Conservation (phyloP, 1,140 invertebrate species). For the Nasonia giraulti region DNA sequence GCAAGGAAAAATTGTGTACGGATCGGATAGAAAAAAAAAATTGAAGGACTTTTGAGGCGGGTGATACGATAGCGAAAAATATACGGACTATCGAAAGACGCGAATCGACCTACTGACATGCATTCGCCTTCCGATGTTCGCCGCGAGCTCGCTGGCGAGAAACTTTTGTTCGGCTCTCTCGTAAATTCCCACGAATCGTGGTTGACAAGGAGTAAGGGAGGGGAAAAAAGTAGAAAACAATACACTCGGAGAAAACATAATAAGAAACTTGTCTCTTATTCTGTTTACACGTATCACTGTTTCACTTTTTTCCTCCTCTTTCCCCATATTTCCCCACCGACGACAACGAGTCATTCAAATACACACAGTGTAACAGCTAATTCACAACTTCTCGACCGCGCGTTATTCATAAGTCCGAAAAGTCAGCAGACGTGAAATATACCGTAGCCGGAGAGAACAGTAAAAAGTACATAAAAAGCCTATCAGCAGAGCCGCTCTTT, state of each 20-base stretch:
- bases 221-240: slow-evolving; percentile 30
- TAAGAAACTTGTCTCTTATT: slow-evolving; percentile 24
- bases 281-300: neutral
- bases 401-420: neutral
- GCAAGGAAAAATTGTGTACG: neutral
- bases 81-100: slow-evolving; percentile 32
- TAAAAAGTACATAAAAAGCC: neutral
- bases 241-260: neutral
- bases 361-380: neutral
- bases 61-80: slow-evolving; percentile 32
- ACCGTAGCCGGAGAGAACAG: neutral
- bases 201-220: slow-evolving; percentile 35
- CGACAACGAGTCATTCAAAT: neutral
- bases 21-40: neutral
- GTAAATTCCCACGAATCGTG: slow-evolving; percentile 27
- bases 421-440: neutral
- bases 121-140: slow-evolving; percentile 36
- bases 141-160: neutral
- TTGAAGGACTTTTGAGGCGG: neutral
- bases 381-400: neutral
- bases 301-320: neutral
- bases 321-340: too few species aligned
- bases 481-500: neutral
- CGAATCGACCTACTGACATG: slow-evolving; percentile 48
- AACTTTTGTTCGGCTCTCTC: slow-evolving; percentile 30